A percentile compares a stretch with the other conserved stretches of the same genome.
Evolutionary conservation across 2,113 vertebrate species (phyloP).

Genomic region (Neotoma lepida): DNA sequence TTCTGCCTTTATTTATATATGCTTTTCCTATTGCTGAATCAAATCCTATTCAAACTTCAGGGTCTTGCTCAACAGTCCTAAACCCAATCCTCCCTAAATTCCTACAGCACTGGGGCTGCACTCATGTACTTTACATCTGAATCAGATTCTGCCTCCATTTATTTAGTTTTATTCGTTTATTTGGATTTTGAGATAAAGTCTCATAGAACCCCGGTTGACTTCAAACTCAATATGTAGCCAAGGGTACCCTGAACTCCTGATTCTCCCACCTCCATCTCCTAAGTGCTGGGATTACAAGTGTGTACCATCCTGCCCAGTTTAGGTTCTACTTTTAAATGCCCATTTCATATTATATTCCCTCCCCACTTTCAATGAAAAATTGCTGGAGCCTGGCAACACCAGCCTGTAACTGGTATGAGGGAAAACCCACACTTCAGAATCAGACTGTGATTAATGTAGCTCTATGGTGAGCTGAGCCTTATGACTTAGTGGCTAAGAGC

Average conservation of each 20-base stretch:
- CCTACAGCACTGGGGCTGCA: neutral
- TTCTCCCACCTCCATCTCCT: neutral
- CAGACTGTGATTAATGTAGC: neutral
- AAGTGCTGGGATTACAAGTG: neutral
- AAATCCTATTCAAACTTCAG: slow-evolving; percentile 22
- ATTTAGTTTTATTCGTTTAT: neutral
- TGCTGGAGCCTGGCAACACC: neutral
- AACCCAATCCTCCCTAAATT: neutral
- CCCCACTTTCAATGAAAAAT: slow-evolving; percentile 7
- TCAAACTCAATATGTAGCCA: neutral
- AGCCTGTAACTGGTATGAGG: neutral
- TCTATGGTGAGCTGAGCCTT: neutral
- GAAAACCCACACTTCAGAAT: neutral
- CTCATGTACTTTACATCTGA: slow-evolving; percentile 10
- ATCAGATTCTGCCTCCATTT: slow-evolving; percentile 24
- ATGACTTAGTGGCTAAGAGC: neutral
- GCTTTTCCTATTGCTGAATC: slow-evolving; percentile 9
- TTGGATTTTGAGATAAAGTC: neutral
- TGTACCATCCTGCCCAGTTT: neutral
- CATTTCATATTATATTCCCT: slow-evolving; percentile 8
- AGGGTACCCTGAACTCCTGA: neutral
- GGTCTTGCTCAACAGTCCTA: neutral
- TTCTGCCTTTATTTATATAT: neutral
- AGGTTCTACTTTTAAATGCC: neutral
- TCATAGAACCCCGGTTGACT: neutral